phyloP scores from a whole-genome alignment of 2,113 vertebrate species.

The Cichladusa arquata region DNA sequence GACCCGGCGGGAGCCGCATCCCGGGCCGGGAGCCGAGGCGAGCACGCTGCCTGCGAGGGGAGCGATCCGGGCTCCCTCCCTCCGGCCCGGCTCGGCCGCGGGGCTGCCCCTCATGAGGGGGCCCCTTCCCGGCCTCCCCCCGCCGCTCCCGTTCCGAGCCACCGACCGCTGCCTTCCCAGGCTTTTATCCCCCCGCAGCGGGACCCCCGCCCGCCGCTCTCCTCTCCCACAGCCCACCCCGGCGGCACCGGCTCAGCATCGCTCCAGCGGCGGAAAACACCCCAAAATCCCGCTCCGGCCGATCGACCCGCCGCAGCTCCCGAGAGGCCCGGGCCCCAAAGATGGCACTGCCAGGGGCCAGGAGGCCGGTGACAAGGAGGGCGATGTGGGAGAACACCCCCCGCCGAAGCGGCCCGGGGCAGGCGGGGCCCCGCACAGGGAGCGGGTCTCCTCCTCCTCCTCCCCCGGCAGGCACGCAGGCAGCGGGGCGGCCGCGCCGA shows the following conservation, averaged over 20 bases:
- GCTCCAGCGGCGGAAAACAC: neutral
- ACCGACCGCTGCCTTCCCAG: neutral
- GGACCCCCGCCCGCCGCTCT: neutral
- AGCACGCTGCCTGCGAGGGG: neutral
- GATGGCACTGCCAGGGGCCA: neutral
- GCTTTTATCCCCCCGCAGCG: neutral
- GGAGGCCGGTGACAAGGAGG: conserved; percentile 7
- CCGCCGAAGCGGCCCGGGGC: neutral
- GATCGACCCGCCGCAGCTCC: neutral
- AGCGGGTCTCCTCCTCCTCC: neutral
- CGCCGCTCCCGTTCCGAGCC: neutral
- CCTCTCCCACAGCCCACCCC: neutral
- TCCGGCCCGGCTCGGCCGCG: no score
- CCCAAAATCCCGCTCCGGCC: neutral
- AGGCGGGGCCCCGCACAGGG: neutral
- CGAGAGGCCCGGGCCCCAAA: neutral
- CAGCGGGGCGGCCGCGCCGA: neutral
- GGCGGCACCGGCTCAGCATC: neutral
- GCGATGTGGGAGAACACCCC: neutral
- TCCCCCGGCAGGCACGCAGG: neutral
- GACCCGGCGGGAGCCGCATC: neutral
- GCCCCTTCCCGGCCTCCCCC: neutral
- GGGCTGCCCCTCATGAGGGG: neutral
- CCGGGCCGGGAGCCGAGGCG: neutral
- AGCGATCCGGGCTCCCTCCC: neutral